Conservation (phyloP, 1,140 invertebrate genomes). For the Drusus annulatus region DNA sequence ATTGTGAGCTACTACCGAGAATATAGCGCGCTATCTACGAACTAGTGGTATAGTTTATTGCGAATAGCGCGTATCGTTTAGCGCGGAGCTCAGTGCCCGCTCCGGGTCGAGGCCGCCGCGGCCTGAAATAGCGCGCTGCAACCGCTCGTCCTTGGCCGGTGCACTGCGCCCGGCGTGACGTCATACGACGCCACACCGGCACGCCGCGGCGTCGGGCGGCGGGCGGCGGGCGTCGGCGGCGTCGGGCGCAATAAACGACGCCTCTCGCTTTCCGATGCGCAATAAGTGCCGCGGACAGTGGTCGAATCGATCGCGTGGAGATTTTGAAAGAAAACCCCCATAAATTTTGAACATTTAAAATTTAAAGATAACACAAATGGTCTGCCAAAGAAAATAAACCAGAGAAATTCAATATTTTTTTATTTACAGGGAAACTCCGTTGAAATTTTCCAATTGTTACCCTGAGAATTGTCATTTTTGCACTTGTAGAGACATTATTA, state of each 20-base stretch:
- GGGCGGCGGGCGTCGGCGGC: not conserved
- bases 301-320: not conserved
- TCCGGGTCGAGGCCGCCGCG: conserved; percentile 27
- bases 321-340: too few relatives aligned
- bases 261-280: conserved; percentile 25
- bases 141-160: conserved; percentile 32
- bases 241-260: not conserved
- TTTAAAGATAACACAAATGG: too few relatives aligned
- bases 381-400: too few relatives aligned
- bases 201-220: not conserved
- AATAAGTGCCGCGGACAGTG: conserved; percentile 1
- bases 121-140: conserved; percentile 23
- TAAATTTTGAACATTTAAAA: too few relatives aligned
- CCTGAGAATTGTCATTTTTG: too few relatives aligned
- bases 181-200: conserved; percentile 1
- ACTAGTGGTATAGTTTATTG: too few relatives aligned
- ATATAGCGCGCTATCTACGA: too few relatives aligned
- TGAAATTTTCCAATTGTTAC: too few relatives aligned
- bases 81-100: conserved; percentile 9
- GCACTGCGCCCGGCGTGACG: conserved; percentile 37
- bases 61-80: not conserved
- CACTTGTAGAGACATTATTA: too few relatives aligned
- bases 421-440: too few relatives aligned
- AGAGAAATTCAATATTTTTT: too few relatives aligned
- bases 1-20: too few relatives aligned